A percentile compares a stretch with the other conserved stretches of the same genome.
These are phyloP conservation scores for Elachura formosa DNA, from an alignment of 2,113 vertebrate species.

Conservation along the genomic window DNA sequence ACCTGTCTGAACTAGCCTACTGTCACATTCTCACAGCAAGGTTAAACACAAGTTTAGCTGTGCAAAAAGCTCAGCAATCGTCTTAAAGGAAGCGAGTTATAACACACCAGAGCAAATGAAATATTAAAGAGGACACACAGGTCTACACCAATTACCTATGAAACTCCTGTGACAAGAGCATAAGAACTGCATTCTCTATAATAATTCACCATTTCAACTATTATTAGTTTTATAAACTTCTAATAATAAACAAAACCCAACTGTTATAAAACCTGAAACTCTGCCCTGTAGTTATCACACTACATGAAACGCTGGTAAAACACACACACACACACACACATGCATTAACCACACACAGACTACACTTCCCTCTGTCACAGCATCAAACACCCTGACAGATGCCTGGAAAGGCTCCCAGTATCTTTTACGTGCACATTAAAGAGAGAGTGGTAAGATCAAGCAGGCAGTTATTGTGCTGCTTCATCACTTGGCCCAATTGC, in stretches of 20 bases:
- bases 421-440: constrained; percentile 27
- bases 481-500: constrained; percentile 43
- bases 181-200: constrained; percentile 38
- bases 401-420: constrained; percentile 17
- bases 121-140: constrained; percentile 60
- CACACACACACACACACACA: background rate
- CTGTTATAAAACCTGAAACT: constrained; percentile 34
- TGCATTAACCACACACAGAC: background rate
- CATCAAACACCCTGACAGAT: constrained; percentile 18
- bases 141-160: constrained; percentile 70
- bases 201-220: constrained; percentile 23
- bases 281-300: background rate
- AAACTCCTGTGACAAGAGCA: constrained; percentile 56
- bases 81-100: constrained; percentile 72
- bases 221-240: constrained; percentile 17
- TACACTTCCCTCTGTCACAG: background rate
- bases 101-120: constrained; percentile 61
- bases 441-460: constrained; percentile 33
- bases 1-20: constrained; percentile 78
- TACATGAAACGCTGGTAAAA: background rate
- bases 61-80: constrained; percentile 5
- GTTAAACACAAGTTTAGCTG: constrained; percentile 80
- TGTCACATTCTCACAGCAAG: constrained; percentile 73
- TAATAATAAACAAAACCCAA: constrained; percentile 42
- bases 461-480: constrained; percentile 16